phyloP scores from a whole-genome alignment of 1,140 invertebrate genomes.

The Panagrolaimus sp. region DNA sequence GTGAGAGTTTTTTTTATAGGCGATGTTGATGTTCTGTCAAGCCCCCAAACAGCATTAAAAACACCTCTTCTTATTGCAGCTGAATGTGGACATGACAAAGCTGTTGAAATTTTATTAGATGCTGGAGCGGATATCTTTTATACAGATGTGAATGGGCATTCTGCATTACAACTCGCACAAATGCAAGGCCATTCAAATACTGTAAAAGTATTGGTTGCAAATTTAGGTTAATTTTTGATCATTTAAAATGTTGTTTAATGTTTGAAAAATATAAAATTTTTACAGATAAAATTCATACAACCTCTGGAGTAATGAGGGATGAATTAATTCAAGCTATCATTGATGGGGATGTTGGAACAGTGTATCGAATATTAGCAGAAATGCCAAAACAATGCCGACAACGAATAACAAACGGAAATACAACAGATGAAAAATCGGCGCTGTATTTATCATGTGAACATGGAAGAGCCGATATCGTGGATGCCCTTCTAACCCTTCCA shows the following conservation, averaged over 20 bases:
- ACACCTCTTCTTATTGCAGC: slow-evolving; percentile 75
- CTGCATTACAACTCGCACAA: slow-evolving; percentile 72
- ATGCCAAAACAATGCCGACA: slow-evolving; percentile 22
- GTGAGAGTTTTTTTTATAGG: slow-evolving; percentile 9
- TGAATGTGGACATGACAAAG: slow-evolving; percentile 72
- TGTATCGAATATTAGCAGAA: slow-evolving; percentile 31
- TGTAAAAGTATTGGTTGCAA: slow-evolving; percentile 68
- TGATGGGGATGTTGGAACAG: slow-evolving; percentile 35
- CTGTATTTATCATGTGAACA: slow-evolving; percentile 53
- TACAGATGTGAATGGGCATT: slow-evolving; percentile 68
- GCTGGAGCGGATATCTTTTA: slow-evolving; percentile 69
- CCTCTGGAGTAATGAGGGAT: slow-evolving; percentile 27
- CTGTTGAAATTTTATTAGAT: slow-evolving; percentile 69
- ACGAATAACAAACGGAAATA: slow-evolving; percentile 29
- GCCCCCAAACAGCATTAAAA: slow-evolving; percentile 59
- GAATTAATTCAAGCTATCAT: slow-evolving; percentile 44
- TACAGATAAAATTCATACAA: slow-evolving; percentile 44
- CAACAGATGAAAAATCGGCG: slow-evolving; percentile 35
- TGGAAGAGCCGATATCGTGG: slow-evolving; percentile 74
- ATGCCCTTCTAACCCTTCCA: slow-evolving; percentile 72
- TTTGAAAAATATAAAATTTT: neutral
- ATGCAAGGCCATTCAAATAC: slow-evolving; percentile 69
- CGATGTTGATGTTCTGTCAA: slow-evolving; percentile 33
- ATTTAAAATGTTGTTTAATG: neutral
- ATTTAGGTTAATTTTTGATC: slow-evolving; percentile 65